Percentiles rank a stretch among this genome's conserved stretches.
Evolutionary conservation across 2,113 vertebrate species (phyloP).

Genomic region (Salminus brasiliensis): DNA sequence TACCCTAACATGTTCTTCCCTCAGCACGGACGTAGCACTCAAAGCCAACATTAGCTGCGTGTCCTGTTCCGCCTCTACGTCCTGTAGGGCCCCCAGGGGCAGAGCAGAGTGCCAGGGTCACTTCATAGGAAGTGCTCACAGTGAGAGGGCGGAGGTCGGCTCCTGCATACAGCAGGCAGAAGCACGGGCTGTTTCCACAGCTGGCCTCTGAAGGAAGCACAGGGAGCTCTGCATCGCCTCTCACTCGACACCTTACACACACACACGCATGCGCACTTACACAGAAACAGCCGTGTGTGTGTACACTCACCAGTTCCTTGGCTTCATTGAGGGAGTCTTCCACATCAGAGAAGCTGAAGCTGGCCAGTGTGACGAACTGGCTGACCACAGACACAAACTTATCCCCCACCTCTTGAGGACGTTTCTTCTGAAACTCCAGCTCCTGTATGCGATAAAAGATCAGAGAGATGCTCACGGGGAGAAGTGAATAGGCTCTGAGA

Average conservation of each 20-base stretch:
- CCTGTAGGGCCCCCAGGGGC: constrained; percentile 36
- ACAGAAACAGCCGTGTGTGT: constrained; percentile 8
- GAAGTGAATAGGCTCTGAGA: not conserved
- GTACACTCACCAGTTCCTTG: constrained; percentile 89
- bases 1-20: not conserved
- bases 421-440: constrained; percentile 91
- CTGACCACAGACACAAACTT: constrained; percentile 98
- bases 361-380: constrained; percentile 96
- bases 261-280: constrained; percentile 12
- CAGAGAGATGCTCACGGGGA: not conserved
- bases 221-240: constrained; percentile 5
- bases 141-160: constrained; percentile 43
- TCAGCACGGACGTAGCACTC: constrained; percentile 26
- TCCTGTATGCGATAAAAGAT: constrained; percentile 75
- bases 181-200: constrained; percentile 46
- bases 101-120: constrained; percentile 41
- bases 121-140: constrained; percentile 48
- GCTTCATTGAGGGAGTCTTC: constrained; percentile 94
- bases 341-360: constrained; percentile 97
- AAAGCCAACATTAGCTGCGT: constrained; percentile 32
- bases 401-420: constrained; percentile 83
- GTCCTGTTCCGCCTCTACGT: constrained; percentile 29
- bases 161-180: constrained; percentile 41
- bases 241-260: constrained; percentile 31
- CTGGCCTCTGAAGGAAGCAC: constrained; percentile 48